Conservation (phyloP, 2,113 vertebrate genomes). For the Pygoscelis antarcticus region DNA sequence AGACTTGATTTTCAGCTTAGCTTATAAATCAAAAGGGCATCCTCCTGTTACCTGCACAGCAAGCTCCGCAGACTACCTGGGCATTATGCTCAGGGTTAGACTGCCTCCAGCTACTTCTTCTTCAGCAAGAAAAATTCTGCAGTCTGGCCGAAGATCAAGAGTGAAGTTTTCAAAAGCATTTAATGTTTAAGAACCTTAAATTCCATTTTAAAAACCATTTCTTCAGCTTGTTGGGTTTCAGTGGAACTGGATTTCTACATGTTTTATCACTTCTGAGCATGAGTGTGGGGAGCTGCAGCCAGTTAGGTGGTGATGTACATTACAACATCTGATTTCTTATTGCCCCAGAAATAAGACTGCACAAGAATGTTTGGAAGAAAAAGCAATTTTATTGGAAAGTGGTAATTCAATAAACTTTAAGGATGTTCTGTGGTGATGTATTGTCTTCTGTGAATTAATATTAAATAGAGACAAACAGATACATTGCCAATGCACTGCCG, state of each 20-base stretch:
- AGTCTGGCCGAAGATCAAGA: background rate
- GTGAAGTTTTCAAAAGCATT: background rate
- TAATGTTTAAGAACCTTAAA: background rate
- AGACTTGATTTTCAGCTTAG: background rate
- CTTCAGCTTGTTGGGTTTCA: background rate
- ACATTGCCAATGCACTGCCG: background rate
- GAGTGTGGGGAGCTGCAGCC: background rate
- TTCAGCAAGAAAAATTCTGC: background rate
- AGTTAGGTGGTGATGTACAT: background rate
- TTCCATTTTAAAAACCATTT: background rate
- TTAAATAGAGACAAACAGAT: background rate
- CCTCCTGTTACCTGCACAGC: background rate
- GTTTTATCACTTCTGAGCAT: background rate
- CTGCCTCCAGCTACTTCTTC: background rate
- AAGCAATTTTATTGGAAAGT: background rate
- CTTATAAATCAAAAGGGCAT: background rate
- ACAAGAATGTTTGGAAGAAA: background rate
- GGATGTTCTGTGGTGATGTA: background rate
- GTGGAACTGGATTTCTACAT: background rate
- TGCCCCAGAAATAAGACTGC: background rate
- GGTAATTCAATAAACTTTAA: background rate
- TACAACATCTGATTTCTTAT: background rate
- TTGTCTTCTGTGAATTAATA: background rate
- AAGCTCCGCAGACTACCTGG: background rate
- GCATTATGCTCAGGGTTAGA: background rate